Conservation (phyloP, 2,113 vertebrate species). For the Gallinago media region DNA sequence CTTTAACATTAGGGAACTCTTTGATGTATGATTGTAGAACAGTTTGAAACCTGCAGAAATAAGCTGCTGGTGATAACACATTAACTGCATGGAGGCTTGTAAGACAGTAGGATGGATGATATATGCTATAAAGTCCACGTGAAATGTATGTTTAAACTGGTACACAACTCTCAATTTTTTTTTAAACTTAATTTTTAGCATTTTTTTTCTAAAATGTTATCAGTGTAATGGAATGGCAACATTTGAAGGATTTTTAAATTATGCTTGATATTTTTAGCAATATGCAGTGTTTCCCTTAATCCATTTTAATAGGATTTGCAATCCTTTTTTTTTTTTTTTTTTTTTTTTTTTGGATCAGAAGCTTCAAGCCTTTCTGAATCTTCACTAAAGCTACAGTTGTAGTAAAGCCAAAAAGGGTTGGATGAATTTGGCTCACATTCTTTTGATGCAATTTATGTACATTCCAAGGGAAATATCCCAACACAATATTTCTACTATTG, state of each 20-base stretch:
- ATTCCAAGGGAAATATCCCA: background rate
- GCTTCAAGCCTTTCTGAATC: slow-evolving; percentile 27
- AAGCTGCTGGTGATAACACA: background rate
- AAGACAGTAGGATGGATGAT: background rate
- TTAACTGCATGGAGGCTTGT: background rate
- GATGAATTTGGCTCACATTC: background rate
- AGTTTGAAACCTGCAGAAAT: slow-evolving; percentile 26
- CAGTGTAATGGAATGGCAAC: background rate
- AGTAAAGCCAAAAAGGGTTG: background rate
- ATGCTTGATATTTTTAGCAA: slow-evolving; percentile 14
- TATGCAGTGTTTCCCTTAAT: slow-evolving; percentile 45
- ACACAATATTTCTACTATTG: background rate
- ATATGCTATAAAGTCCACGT: background rate
- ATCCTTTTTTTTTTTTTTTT: background rate
- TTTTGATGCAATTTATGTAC: background rate
- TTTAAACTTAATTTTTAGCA: background rate
- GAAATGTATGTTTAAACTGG: background rate
- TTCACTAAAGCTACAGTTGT: slow-evolving; percentile 18
- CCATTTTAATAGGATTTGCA: slow-evolving; percentile 60
- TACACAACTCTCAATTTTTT: background rate
- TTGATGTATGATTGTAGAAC: background rate
- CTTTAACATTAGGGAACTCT: background rate
- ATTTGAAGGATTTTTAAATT: slow-evolving; percentile 22
- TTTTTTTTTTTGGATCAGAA: slow-evolving; percentile 54
- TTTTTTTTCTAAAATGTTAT: background rate